These are phyloP conservation scores for Goniozus legneri DNA, from an alignment of 1,140 invertebrate genomes.

Conservation along the genomic window DNA sequence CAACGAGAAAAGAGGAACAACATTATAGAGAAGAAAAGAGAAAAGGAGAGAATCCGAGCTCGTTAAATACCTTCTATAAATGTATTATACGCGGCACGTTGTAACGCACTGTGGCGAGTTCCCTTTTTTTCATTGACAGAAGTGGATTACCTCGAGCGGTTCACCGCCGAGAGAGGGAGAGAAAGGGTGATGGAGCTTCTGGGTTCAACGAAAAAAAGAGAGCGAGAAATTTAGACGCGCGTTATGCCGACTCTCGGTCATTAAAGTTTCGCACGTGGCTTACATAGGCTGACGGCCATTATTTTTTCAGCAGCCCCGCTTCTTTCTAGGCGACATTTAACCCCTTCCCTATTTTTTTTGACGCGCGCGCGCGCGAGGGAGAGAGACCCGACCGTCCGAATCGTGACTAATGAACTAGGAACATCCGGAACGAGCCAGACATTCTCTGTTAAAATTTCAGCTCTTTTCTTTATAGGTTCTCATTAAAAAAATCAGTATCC, in stretches of 20 bases:
- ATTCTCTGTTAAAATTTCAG: too few species aligned
- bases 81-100: too few species aligned
- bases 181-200: not conserved
- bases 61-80: too few species aligned
- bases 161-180: conserved; percentile 17
- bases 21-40: too few species aligned
- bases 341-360: conserved; percentile 2
- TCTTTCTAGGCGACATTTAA: conserved; percentile 2
- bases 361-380: not conserved
- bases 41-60: too few species aligned
- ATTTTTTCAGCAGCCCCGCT: conserved; percentile 31
- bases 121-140: conserved; percentile 11
- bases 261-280: conserved; percentile 37
- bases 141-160: conserved; percentile 23
- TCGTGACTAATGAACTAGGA: conserved; percentile 31
- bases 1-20: too few species aligned
- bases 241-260: conserved; percentile 22
- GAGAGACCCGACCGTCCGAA: conserved; percentile 17
- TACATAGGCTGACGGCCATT: conserved; percentile 25
- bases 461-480: too few species aligned
- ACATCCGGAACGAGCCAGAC: conserved; percentile 5
- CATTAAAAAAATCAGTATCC: too few species aligned
- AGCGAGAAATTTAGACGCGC: not conserved
- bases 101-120: too few species aligned
- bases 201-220: not conserved